These are phyloP conservation scores for Oryzias curvinotus DNA, from an alignment of 2,113 vertebrate genomes.

Conservation along the genomic window DNA sequence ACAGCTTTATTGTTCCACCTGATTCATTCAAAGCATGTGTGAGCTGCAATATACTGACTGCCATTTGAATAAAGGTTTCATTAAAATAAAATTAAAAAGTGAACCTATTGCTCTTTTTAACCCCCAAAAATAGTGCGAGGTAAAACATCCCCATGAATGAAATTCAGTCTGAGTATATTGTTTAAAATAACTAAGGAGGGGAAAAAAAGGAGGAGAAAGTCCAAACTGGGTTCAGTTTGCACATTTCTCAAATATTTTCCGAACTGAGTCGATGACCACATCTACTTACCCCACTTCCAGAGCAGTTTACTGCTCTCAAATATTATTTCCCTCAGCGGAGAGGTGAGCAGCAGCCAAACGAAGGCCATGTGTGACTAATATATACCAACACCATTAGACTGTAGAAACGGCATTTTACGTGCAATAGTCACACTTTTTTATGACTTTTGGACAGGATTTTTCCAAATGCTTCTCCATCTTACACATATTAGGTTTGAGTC, in stretches of 20 bases:
- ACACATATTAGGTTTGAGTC: too few relatives aligned
- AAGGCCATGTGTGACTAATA: constrained; percentile 11
- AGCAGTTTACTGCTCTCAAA: constrained; percentile 16
- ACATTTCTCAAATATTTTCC: constrained; percentile 74
- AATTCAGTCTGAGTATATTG: neutral
- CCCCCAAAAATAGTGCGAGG: too few relatives aligned
- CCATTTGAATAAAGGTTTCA: too few relatives aligned
- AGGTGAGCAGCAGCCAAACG: constrained; percentile 18
- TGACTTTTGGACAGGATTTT: too few relatives aligned
- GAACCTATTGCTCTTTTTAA: too few relatives aligned
- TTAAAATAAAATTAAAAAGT: too few relatives aligned
- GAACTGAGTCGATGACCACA: constrained; percentile 61
- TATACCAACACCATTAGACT: constrained; percentile 1
- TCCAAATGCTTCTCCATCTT: too few relatives aligned
- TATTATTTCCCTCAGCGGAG: constrained; percentile 9
- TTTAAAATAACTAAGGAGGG: constrained; percentile 28
- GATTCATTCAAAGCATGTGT: too few relatives aligned
- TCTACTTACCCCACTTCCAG: constrained; percentile 31
- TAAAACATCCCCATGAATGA: too few relatives aligned
- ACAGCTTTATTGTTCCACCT: too few relatives aligned
- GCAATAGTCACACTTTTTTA: too few relatives aligned
- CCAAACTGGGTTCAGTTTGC: constrained; percentile 46
- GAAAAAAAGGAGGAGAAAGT: constrained; percentile 58
- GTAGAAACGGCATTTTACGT: neutral
- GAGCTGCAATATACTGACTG: too few relatives aligned